Conservation (phyloP, 2,797 vertebrate species). For the Acrossocheilus fasciatus region DNA sequence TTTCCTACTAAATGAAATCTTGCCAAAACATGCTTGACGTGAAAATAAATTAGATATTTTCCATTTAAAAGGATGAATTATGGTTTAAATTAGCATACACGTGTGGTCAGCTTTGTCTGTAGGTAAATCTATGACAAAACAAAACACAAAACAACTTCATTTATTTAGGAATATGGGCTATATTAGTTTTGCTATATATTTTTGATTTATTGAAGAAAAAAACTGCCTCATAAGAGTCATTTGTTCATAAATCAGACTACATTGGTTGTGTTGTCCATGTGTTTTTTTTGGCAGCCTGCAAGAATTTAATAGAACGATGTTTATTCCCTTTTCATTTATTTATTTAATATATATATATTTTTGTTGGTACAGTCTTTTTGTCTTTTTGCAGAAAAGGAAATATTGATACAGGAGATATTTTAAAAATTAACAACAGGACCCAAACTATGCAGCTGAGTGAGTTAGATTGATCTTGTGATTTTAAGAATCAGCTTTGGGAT, state of each 20-base stretch:
- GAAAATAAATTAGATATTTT: constrained; percentile 27
- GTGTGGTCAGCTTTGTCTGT: constrained; percentile 20
- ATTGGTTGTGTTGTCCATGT: not conserved
- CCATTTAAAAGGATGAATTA: constrained; percentile 43
- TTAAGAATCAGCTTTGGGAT: not conserved
- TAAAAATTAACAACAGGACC: not conserved
- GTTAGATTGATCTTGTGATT: not conserved
- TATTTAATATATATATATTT: not conserved
- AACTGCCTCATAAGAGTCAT: not conserved
- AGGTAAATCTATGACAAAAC: constrained; percentile 8
- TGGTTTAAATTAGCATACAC: constrained; percentile 24
- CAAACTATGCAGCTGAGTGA: not conserved
- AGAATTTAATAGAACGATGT: not conserved
- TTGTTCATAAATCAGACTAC: not conserved
- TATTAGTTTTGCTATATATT: not conserved
- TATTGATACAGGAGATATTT: not conserved
- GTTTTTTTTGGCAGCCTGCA: not conserved
- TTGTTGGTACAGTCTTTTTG: not conserved
- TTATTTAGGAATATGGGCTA: not conserved
- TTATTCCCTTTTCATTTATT: not conserved
- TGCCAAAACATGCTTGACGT: constrained; percentile 40
- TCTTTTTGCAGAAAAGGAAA: not conserved
- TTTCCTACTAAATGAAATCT: constrained; percentile 38
- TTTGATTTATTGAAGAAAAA: not conserved
- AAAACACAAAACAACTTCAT: too few relatives aligned